Evolutionary conservation across 2,888 invertebrate species (phyloP).

Genomic region (Ophion costatus): DNA sequence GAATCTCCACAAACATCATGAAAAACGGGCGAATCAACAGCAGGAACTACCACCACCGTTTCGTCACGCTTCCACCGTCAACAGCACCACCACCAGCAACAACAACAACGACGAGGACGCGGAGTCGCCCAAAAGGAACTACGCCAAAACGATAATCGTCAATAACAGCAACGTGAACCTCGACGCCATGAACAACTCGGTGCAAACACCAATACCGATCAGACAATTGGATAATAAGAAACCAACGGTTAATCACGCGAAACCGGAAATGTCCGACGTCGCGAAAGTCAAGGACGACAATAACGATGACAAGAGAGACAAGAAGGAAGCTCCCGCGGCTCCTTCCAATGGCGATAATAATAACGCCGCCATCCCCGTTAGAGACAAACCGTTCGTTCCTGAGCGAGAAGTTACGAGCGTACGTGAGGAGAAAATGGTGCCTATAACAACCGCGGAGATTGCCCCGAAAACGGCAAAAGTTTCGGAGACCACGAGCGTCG

Average conservation of each 20-base stretch:
- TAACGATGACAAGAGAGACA: slow-evolving; percentile 48
- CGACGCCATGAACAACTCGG: slow-evolving; percentile 11
- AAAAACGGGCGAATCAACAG: slow-evolving; percentile 73
- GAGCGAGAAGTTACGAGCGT: slow-evolving; percentile 33
- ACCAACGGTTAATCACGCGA: slow-evolving; percentile 29
- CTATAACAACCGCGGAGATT: slow-evolving; percentile 18
- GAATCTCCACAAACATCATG: slow-evolving; percentile 69
- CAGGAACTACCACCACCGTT: slow-evolving; percentile 61
- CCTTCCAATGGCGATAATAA: not conserved
- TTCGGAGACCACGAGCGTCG: slow-evolving; percentile 17
- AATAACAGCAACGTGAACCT: slow-evolving; percentile 25
- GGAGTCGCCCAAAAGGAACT: slow-evolving; percentile 71
- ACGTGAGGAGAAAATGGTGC: slow-evolving; percentile 26
- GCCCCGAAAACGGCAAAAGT: slow-evolving; percentile 19
- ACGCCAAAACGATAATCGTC: slow-evolving; percentile 19
- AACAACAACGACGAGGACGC: slow-evolving; percentile 76
- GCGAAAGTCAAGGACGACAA: slow-evolving; percentile 21
- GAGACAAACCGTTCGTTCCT: slow-evolving; percentile 39
- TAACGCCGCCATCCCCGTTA: not conserved
- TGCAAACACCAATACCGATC: not conserved
- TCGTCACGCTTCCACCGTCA: slow-evolving; percentile 43
- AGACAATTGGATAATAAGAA: slow-evolving; percentile 41
- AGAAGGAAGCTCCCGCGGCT: slow-evolving; percentile 9
- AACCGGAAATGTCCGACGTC: slow-evolving; percentile 21
- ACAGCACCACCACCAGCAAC: slow-evolving; percentile 68